Conservation (phyloP, 2,797 vertebrate species). For the Micropoecilia bifurca region DNA sequence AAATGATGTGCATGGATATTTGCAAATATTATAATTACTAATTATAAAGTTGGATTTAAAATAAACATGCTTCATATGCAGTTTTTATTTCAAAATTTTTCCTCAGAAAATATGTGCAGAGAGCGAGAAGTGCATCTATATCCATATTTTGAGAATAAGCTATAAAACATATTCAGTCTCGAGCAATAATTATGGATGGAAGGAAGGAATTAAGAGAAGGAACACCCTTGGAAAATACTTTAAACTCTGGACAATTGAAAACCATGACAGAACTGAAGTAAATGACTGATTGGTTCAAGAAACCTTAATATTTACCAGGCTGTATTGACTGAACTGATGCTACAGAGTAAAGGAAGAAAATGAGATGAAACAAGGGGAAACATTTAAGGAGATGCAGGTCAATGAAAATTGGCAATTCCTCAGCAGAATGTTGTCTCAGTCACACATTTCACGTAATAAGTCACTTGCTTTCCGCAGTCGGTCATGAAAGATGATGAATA, state of each 20-base stretch:
- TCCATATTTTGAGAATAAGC: background rate
- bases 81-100: background rate
- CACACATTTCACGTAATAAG: constrained; percentile 23
- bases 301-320: background rate
- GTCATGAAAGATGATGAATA: constrained; percentile 27
- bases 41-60: background rate
- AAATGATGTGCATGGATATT: background rate
- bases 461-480: constrained; percentile 30
- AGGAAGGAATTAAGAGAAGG: background rate
- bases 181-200: background rate
- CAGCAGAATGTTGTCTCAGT: constrained; percentile 21
- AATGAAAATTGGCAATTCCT: constrained; percentile 4
- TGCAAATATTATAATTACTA: background rate
- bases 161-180: background rate
- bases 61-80: background rate
- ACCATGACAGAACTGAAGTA: background rate
- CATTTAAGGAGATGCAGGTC: constrained; percentile 11
- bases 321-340: constrained; percentile 4
- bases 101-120: background rate
- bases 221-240: background rate
- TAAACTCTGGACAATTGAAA: background rate
- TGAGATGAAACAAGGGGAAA: constrained; percentile 13
- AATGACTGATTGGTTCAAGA: background rate
- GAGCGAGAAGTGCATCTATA: background rate
- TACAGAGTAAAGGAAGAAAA: constrained; percentile 5